Evolutionary conservation across 2,113 vertebrate genomes (phyloP), one percentile per base, ranked within the genome.

Genomic region (Serilophus lunatus): DNA sequence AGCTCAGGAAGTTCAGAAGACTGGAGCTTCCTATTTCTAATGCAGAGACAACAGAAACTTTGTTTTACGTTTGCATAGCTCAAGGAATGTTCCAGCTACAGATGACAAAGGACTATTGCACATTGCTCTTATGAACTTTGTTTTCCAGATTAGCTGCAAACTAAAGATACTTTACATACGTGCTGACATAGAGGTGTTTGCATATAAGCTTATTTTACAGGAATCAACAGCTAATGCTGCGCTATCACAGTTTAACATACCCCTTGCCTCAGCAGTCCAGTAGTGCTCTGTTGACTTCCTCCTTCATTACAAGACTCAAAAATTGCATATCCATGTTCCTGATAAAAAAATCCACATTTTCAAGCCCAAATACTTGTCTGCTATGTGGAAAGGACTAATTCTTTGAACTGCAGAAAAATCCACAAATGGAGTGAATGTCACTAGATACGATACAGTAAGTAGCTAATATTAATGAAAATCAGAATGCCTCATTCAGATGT

Each of bases 1-100:
- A 95, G 54, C 60, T 83, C 42, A 82, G 44, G 91, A 86, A 88
- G 3, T 74, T 75, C 2, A 18, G 29, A 91, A 74, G 72, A 66
- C 29, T 77, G 86, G 47, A 76, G 40, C 29, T 93, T 95, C 92
- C 83, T 93, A 61, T 96, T 92, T 78, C 60, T 74, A 81, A 90
- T 53, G 54, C 3, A 3, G 50, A 92, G 51, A 72, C 79, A 40
- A 38, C 12, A 78, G 87, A 74, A 92, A 76, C 79, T 72, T 92
- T 77, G 35, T 64, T 96, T 86, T 61, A 51, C 6, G 2, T 90
- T 86, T 56, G 16, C 22, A 17, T 19, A 75, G 54, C 13, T 75
- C 19, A n/a, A 57, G 33, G 44, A 78, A 75, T 35, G 6, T 8
- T 85, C 50, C 35, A 19, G 33, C 81, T 57, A 87, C 50, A 64